A percentile compares a stretch with the other conserved stretches of the same genome.
These are phyloP conservation scores for Limenitis camilla DNA, from an alignment of 2,888 invertebrate genomes.

Conservation along the genomic window DNA sequence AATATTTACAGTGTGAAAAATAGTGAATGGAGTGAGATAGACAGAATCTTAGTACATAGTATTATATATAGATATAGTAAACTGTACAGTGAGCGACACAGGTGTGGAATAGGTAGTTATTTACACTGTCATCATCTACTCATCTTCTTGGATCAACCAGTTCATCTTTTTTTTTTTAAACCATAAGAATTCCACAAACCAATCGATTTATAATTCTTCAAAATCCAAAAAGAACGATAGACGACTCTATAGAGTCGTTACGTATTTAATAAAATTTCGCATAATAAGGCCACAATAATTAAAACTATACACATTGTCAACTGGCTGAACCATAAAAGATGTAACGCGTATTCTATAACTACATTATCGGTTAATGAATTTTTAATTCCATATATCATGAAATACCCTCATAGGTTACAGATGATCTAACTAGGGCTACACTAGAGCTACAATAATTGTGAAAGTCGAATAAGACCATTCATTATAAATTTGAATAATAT, in stretches of 20 bases:
- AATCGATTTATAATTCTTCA: too few relatives aligned
- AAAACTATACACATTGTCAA: not conserved
- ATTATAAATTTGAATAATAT: conserved; percentile 28
- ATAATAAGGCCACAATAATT: too few relatives aligned
- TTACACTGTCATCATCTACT: conserved; percentile 48
- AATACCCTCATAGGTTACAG: conserved; percentile 25
- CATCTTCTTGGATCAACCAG: conserved; percentile 20
- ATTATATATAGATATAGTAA: conserved; percentile 39
- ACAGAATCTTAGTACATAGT: conserved; percentile 22
- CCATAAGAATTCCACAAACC: too few relatives aligned
- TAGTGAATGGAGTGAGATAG: conserved; percentile 18
- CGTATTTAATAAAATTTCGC: too few relatives aligned
- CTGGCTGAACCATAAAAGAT: conserved; percentile 7
- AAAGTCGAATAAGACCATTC: conserved; percentile 25
- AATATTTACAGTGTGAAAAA: conserved; percentile 21
- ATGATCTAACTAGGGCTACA: conserved; percentile 1
- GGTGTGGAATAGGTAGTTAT: conserved; percentile 64
- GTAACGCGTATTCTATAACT: conserved; percentile 13
- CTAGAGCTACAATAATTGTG: conserved; percentile 28
- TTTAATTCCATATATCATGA: conserved; percentile 6
- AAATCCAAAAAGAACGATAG: too few relatives aligned
- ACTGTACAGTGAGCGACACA: conserved; percentile 68
- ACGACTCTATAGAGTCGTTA: too few relatives aligned
- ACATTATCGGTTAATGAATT: conserved; percentile 9
- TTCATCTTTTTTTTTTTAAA: too few relatives aligned